Percentiles rank a stretch among this genome's conserved stretches.
phyloP scores from a whole-genome alignment of 2,797 vertebrate species.

The Periparus ater region DNA sequence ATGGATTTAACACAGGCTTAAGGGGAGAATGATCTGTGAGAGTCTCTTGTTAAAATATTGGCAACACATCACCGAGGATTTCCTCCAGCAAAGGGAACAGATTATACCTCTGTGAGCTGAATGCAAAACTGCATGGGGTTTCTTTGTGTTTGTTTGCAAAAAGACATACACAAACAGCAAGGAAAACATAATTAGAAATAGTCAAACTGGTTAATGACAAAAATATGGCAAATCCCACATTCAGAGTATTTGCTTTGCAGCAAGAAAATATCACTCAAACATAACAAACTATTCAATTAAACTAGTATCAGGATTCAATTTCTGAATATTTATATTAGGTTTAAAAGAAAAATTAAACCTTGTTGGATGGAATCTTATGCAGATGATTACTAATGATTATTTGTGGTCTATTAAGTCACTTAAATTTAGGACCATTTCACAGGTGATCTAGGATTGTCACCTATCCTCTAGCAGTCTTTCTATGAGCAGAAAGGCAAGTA shows the following conservation, averaged over 20 bases:
- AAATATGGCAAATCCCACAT: not conserved
- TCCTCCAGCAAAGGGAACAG: constrained; percentile 36
- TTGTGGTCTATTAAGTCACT: not conserved
- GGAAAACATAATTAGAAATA: constrained; percentile 12
- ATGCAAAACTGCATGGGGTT: not conserved
- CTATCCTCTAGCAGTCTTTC: not conserved
- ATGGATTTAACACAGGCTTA: constrained; percentile 23
- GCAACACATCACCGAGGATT: constrained; percentile 41
- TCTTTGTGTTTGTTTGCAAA: constrained; percentile 2
- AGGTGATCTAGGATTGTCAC: not conserved
- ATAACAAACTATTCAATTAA: not conserved
- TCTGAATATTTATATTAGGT: not conserved
- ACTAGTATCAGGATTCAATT: not conserved
- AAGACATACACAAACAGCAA: not conserved
- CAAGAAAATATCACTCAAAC: not conserved
- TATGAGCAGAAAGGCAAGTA: not conserved
- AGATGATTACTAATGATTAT: not conserved
- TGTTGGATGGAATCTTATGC: not conserved
- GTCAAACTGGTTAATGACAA: not conserved
- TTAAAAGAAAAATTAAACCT: not conserved
- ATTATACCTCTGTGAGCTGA: constrained; percentile 36
- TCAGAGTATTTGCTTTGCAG: not conserved
- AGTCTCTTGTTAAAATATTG: constrained; percentile 46
- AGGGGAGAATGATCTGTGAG: constrained; percentile 21
- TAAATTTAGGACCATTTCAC: not conserved